Conservation (phyloP, 1,140 invertebrate genomes). For the Geopemphigus sp. region DNA sequence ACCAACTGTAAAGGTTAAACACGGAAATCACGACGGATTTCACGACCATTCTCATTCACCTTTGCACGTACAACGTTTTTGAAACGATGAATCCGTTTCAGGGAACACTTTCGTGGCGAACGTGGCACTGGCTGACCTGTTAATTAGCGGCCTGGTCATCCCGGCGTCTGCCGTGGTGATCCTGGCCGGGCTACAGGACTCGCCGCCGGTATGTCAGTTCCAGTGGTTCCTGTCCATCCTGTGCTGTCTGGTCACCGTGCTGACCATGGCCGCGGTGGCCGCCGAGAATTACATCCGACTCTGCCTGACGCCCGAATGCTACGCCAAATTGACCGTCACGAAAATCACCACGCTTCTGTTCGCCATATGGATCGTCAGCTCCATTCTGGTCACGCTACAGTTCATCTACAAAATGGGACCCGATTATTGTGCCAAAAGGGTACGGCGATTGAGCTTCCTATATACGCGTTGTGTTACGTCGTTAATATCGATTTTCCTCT, state of each 20-base stretch:
- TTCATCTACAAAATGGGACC: constrained; percentile 60
- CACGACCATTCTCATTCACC: too few species aligned
- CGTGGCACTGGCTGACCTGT: constrained; percentile 70
- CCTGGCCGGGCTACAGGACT: constrained; percentile 64
- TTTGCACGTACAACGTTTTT: too few species aligned
- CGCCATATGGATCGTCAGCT: constrained; percentile 59
- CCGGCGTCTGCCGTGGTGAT: constrained; percentile 70
- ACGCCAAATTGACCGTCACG: constrained; percentile 58
- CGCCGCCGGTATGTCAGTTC: constrained; percentile 64
- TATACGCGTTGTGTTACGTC: too few species aligned
- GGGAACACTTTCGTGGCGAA: constrained; percentile 80
- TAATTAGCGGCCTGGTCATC: constrained; percentile 71
- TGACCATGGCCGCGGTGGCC: constrained; percentile 65
- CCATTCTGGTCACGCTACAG: constrained; percentile 59
- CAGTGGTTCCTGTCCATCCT: constrained; percentile 68
- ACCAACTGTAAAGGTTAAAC: too few species aligned
- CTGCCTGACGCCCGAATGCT: constrained; percentile 60
- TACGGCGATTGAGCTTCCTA: constrained; percentile 22
- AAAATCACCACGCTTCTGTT: constrained; percentile 60
- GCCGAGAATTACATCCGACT: constrained; percentile 65
- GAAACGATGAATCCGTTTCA: constrained; percentile 55
- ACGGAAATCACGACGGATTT: too few species aligned
- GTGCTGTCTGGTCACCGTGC: constrained; percentile 66
- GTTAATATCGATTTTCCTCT: too few species aligned
- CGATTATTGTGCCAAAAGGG: constrained; percentile 63